Evolutionary conservation across 2,113 vertebrate species (phyloP), one percentile per base, ranked within the genome.

Genomic region (Xerus inauris): DNA sequence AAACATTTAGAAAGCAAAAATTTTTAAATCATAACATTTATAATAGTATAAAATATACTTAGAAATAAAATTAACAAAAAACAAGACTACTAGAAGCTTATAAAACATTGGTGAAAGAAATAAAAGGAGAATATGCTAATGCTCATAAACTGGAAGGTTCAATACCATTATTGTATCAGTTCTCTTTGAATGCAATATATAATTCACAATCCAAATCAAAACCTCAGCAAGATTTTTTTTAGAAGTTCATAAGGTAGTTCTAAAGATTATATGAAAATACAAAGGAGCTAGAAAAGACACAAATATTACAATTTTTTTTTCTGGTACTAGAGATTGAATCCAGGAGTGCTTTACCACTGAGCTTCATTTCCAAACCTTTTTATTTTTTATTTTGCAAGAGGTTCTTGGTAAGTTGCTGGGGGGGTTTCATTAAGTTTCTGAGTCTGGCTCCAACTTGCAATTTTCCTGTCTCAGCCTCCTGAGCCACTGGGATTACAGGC

Each of bases 191-290:
- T 16, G 93, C 59, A 22, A 72, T 89, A 38, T 40, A 86, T 26
- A 79, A 77, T 65, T 45, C 47, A 94, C 5, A 82, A 89, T 47
- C 3, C 13, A 30, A 96, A 82, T 79, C 3, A 77, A 79, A 95
- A 87, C 71, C 7, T 3, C 19, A 79, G 30, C 7, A 87, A 32
- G 51, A 2, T n/a, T 28, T 19, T 54, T 89, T 65, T 17, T 20
- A 87, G 51, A 81, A 91, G 65, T n/a, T 5, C 1, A 67, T 83
- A 83, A 73, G 10, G 24, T 62, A 45, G 35, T 64, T 73, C 4
- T 67, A 94, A 94, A 95, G 59, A 64, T 76, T 82, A n/a, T 51
- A n/a, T 83, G 35, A 90, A 87, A 95, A 73, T 77, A 67, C 5
- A 71, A 87, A 81, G 9, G 14, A 81, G 64, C 28, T 87, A 87